phyloP scores from a whole-genome alignment of 2,113 vertebrate genomes.

The Proterorhinus semilunaris region DNA sequence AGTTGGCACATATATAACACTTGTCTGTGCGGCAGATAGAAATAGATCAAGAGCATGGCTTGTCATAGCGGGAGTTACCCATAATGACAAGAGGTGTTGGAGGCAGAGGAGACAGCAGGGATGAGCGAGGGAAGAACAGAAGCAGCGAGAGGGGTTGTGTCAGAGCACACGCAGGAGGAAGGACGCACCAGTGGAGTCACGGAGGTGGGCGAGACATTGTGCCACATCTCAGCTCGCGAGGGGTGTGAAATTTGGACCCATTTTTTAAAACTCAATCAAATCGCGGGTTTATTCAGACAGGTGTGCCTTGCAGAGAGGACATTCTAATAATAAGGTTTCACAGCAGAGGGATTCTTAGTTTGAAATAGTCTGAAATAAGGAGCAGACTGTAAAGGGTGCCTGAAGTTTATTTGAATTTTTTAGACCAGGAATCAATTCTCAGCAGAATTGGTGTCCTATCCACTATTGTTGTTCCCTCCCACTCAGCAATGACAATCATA shows the following conservation, averaged over 20 bases:
- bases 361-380: not conserved
- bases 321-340: conserved; percentile 1
- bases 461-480: not conserved
- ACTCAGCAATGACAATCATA: not conserved
- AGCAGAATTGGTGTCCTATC: not conserved
- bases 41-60: conserved; percentile 60
- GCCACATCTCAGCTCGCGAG: not conserved
- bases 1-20: conserved; percentile 53
- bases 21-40: conserved; percentile 50
- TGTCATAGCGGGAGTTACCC: conserved; percentile 60
- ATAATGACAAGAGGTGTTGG: conserved; percentile 63
- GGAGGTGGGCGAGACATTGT: conserved; percentile 16
- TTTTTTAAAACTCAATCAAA: conserved; percentile 13
- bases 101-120: conserved; percentile 38
- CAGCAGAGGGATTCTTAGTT: not conserved
- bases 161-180: conserved; percentile 29
- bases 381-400: not conserved
- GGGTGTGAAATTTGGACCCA: conserved; percentile 2
- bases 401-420: not conserved
- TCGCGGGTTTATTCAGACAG: not conserved
- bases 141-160: conserved; percentile 25
- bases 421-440: not conserved
- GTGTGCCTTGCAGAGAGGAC: not conserved
- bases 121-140: conserved; percentile 33
- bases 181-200: conserved; percentile 17